phyloP scores from a whole-genome alignment of 2,113 vertebrate genomes.

The Anoplopoma fimbria region DNA sequence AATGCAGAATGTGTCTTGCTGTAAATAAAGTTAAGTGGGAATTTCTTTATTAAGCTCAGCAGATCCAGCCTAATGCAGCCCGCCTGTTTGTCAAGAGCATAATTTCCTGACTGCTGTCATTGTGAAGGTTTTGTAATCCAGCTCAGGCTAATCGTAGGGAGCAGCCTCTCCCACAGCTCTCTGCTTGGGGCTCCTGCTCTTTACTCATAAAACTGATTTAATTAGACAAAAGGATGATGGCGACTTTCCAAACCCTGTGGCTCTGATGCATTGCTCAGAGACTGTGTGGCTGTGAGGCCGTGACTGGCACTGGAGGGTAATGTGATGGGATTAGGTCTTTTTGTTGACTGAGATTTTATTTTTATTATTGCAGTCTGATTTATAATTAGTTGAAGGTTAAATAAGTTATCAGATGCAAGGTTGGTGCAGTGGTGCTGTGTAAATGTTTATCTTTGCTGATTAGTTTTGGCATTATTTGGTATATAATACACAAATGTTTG shows the following conservation, averaged over 20 bases:
- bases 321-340: conserved; percentile 40
- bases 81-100: conserved; percentile 51
- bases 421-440: background rate
- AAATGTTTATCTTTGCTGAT: background rate
- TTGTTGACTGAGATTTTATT: conserved; percentile 26
- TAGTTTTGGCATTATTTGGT: background rate
- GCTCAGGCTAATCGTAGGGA: conserved; percentile 71
- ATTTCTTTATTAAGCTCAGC: conserved; percentile 40
- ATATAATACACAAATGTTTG: background rate
- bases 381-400: conserved; percentile 11
- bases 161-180: conserved; percentile 58
- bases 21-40: conserved; percentile 13
- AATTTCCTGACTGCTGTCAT: conserved; percentile 63
- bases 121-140: conserved; percentile 69
- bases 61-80: conserved; percentile 47
- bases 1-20: conserved; percentile 3
- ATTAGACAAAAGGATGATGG: conserved; percentile 77
- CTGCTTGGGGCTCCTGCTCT: conserved; percentile 53
- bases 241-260: conserved; percentile 57
- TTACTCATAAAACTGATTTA: conserved; percentile 72
- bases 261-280: conserved; percentile 46
- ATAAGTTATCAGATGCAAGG: conserved; percentile 26
- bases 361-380: conserved; percentile 8
- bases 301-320: conserved; percentile 28
- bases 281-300: conserved; percentile 29